Percentiles rank a stretch among this genome's conserved stretches.
Conservation (phyloP, 2,888 invertebrate species). For the Microctonus aethiopoides region DNA sequence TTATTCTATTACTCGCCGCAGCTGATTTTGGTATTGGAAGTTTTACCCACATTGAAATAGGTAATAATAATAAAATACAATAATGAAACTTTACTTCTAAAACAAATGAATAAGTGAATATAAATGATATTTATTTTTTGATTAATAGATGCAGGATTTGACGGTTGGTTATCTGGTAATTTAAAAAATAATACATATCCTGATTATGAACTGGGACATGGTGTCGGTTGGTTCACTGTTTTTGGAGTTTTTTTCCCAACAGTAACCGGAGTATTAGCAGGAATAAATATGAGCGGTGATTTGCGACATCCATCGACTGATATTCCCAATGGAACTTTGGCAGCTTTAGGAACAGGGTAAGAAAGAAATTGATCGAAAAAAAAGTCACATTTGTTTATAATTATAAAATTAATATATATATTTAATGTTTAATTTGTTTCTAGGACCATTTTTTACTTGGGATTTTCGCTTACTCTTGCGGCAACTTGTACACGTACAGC, state of each 20-base stretch:
- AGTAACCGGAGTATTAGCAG: constrained; percentile 95
- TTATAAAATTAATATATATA: constrained; percentile 27
- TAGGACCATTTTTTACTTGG: constrained; percentile 88
- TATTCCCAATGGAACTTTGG: constrained; percentile 94
- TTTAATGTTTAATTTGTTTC: constrained; percentile 44
- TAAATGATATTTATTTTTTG: too few species aligned
- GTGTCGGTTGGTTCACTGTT: constrained; percentile 85
- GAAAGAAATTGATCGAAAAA: constrained; percentile 19
- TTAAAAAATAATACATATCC: constrained; percentile 85
- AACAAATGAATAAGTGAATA: too few species aligned
- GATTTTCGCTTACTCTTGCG: constrained; percentile 90
- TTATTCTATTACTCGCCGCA: constrained; percentile 88
- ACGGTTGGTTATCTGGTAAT: constrained; percentile 86
- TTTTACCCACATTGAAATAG: constrained; percentile 79
- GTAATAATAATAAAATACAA: constrained; percentile 70
- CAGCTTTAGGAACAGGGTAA: constrained; percentile 91
- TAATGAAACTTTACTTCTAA: too few species aligned
- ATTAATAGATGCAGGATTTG: constrained; percentile 85
- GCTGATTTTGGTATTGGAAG: constrained; percentile 95
- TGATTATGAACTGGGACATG: constrained; percentile 81
- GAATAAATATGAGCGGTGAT: constrained; percentile 99
- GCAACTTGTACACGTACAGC: constrained; percentile 82
- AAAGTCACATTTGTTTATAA: constrained; percentile 7
- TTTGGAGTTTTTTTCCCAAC: constrained; percentile 99
- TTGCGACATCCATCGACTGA: constrained; percentile 89